Base-by-base conservation (phyloP, 2,888 invertebrate genomes). In the Argyra leucocephala region DNA sequence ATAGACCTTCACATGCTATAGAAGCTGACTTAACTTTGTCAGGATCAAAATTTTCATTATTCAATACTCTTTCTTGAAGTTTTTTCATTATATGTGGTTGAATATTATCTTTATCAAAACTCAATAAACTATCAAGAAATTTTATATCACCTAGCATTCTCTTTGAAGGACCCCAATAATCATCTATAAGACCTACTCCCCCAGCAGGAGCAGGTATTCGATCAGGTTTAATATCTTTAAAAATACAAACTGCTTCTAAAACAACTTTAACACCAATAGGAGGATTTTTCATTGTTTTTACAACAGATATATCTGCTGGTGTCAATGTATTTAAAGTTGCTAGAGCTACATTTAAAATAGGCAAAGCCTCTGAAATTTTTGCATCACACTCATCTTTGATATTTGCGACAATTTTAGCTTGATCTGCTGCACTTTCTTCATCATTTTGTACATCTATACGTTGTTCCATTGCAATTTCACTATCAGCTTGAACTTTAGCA, bases 281-380 rank as follows among this genome's bases (percentile, higher is more conserved):
- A 0, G 97, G 97, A 81, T 90, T 93, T 82, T 95, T 96, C 96
- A 98, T 97, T 0, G 95, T 90, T 79, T 94, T 96, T 58, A 98
- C 91, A 69, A 95, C 87, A 3, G 94, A 91, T 69, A 98, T 93
- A 70, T 80, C 97, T 65, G 88, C 85, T 3, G 90, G 88, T 23
- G 94, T 96, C 26, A 97, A 82, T 0, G 96, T 95, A 72, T 96
- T 90, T 2, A 97, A 81, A 0, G 96, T 95, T 1, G 89, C 86
- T 66, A 95, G 79, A 1, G 97, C 96, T 1, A 88, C 83, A 75
- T 94, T 90, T 64, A 97, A 81, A 66, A 94, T 91, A 0, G 97
- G 96, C 83, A 95, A 87, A 0, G 95, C 96, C 78, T 93, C 93
- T 0, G 92, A 90, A 68, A 97, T 80, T 75, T 94, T 90, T 3